These are phyloP conservation scores for Automeris io DNA, from an alignment of 2,888 invertebrate species.

Conservation along the genomic window DNA sequence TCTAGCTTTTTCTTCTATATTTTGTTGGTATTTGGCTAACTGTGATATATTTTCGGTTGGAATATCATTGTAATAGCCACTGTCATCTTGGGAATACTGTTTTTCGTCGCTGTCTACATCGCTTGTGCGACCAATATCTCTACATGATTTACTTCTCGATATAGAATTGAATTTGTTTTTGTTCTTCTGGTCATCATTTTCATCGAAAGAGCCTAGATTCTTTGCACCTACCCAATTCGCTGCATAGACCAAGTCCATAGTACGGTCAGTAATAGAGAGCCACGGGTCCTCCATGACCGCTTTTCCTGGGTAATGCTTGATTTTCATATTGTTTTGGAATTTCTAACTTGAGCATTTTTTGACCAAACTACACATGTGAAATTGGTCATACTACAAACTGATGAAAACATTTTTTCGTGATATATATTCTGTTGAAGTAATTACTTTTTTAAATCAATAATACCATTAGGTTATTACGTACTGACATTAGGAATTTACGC, in stretches of 20 bases:
- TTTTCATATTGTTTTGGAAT: slow-evolving; percentile 80
- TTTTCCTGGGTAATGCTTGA: slow-evolving; percentile 90
- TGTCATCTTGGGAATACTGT: slow-evolving; percentile 47
- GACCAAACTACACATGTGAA: background rate
- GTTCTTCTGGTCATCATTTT: slow-evolving; percentile 45
- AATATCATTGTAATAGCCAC: slow-evolving; percentile 46
- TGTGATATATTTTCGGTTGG: slow-evolving; percentile 68
- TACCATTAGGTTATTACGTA: background rate
- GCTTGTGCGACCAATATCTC: slow-evolving; percentile 56
- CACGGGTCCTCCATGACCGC: slow-evolving; percentile 87
- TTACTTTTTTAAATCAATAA: background rate
- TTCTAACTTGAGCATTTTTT: slow-evolving; percentile 12
- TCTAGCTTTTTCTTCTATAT: slow-evolving; percentile 71
- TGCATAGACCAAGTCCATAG: slow-evolving; percentile 87
- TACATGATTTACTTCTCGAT: slow-evolving; percentile 70
- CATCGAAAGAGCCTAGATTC: slow-evolving; percentile 65
- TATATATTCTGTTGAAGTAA: background rate
- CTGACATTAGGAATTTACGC: slow-evolving; percentile 3
- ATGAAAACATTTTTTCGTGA: slow-evolving; percentile 36
- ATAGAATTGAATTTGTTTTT: slow-evolving; percentile 63
- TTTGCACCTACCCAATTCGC: slow-evolving; percentile 90
- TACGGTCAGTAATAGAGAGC: slow-evolving; percentile 80
- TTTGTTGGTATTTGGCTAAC: slow-evolving; percentile 80
- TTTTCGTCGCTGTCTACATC: slow-evolving; percentile 48
- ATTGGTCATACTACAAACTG: slow-evolving; percentile 13